Percentiles rank a stretch among this genome's conserved stretches.
Evolutionary conservation across 2,113 vertebrate species (phyloP).

Genomic region (Anarhynchus alexandrinus): DNA sequence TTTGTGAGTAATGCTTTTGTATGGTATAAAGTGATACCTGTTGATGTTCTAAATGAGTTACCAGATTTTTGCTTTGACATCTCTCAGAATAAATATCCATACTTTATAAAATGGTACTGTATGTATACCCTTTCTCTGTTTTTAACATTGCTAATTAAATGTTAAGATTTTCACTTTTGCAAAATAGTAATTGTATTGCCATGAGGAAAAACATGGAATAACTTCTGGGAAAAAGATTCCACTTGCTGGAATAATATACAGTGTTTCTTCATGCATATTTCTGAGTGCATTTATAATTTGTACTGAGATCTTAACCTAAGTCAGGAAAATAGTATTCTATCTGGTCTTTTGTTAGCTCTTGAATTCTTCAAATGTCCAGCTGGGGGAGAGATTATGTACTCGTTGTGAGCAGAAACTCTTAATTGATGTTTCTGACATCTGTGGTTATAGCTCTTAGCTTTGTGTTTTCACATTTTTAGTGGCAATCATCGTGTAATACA

Average conservation of each 20-base stretch:
- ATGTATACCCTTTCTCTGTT: background rate
- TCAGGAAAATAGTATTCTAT: background rate
- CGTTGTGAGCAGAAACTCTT: background rate
- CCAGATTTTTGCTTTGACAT: background rate
- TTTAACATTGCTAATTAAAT: background rate
- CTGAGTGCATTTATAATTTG: background rate
- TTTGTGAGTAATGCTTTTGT: background rate
- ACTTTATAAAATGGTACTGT: background rate
- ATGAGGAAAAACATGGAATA: background rate
- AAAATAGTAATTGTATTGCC: background rate
- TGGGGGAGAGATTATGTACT: background rate
- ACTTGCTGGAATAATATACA: background rate
- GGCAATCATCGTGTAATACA: background rate
- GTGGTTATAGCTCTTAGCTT: background rate
- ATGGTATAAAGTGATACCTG: background rate
- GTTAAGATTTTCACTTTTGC: background rate
- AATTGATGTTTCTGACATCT: background rate
- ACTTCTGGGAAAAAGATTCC: background rate
- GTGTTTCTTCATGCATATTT: background rate
- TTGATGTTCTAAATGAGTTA: background rate
- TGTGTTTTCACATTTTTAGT: background rate
- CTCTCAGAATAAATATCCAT: background rate
- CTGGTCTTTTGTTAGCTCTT: background rate
- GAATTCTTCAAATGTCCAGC: background rate
- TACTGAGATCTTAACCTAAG: background rate